Evolutionary conservation across 2,888 invertebrate genomes (phyloP).

Genomic region (Pterobdella sp.): DNA sequence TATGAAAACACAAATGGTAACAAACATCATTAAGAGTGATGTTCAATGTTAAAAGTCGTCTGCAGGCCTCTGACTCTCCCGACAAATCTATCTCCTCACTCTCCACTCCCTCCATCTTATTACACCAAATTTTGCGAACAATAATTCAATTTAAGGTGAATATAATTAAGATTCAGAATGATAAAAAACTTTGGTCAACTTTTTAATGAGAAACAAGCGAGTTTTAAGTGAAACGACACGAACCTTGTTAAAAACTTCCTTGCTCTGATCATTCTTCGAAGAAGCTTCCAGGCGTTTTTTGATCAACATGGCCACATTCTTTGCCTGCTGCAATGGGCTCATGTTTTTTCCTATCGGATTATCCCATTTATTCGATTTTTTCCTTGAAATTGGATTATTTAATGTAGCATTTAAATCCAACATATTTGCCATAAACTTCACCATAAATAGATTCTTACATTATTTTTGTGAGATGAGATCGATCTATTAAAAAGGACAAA

Average conservation of each 20-base stretch:
- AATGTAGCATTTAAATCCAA: background rate
- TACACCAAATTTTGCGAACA: background rate
- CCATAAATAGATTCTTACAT: too few relatives aligned
- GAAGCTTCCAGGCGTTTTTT: background rate
- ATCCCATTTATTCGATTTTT: conserved; percentile 13
- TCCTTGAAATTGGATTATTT: background rate
- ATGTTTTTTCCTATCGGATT: conserved; percentile 5
- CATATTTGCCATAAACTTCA: too few relatives aligned
- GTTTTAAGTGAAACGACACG: too few relatives aligned
- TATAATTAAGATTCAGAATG: background rate
- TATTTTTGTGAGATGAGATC: too few relatives aligned
- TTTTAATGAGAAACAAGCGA: background rate
- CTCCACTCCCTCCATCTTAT: background rate
- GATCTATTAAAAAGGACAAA: too few relatives aligned
- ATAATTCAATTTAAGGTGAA: background rate
- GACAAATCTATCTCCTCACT: background rate
- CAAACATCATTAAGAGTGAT: background rate
- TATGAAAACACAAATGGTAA: background rate
- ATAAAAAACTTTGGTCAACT: background rate
- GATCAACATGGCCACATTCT: conserved; percentile 7
- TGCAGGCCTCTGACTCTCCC: background rate
- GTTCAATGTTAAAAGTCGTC: background rate
- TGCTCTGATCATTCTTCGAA: background rate
- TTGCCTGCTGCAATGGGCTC: background rate
- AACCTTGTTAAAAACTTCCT: background rate